Percentiles rank a stretch among this genome's conserved stretches.
These are phyloP conservation scores for Pseudomyrmex sp. DNA, from an alignment of 1,140 invertebrate species.

Conservation along the genomic window DNA sequence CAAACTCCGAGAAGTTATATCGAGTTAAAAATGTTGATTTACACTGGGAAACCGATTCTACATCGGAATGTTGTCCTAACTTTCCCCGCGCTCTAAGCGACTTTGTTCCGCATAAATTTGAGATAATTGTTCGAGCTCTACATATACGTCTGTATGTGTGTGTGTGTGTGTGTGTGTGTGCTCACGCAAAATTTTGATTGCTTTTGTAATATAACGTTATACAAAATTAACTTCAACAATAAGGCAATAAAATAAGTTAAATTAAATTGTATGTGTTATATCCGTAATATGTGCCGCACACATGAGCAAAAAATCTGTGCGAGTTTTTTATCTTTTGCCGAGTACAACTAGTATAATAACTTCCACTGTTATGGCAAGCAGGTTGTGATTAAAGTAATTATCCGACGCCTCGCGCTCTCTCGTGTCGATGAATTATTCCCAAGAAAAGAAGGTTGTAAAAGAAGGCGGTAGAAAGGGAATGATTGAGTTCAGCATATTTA, in stretches of 20 bases:
- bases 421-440: slow-evolving; percentile 67
- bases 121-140: slow-evolving; percentile 20
- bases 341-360: slow-evolving; percentile 62
- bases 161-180: background rate
- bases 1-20: slow-evolving; percentile 52
- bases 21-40: slow-evolving; percentile 61
- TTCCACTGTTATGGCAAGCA: slow-evolving; percentile 61
- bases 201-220: no score
- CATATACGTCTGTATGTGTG: slow-evolving; percentile 14
- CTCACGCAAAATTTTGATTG: background rate
- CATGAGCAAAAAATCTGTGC: slow-evolving; percentile 12
- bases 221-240: no score
- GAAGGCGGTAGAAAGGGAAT: background rate
- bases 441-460: slow-evolving; percentile 34
- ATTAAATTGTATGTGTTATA: no score
- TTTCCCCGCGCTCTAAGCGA: slow-evolving; percentile 37
- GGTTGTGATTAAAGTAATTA: slow-evolving; percentile 75
- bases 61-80: slow-evolving; percentile 46
- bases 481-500: slow-evolving; percentile 42
- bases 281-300: no score
- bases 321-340: background rate
- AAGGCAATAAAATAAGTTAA: no score
- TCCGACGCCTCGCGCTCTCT: slow-evolving; percentile 41
- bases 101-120: slow-evolving; percentile 53
- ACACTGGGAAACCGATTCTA: slow-evolving; percentile 47